Percentiles rank a stretch among this genome's conserved stretches.
Evolutionary conservation across 2,113 vertebrate genomes (phyloP).

Genomic region (Elephantulus edwardii): DNA sequence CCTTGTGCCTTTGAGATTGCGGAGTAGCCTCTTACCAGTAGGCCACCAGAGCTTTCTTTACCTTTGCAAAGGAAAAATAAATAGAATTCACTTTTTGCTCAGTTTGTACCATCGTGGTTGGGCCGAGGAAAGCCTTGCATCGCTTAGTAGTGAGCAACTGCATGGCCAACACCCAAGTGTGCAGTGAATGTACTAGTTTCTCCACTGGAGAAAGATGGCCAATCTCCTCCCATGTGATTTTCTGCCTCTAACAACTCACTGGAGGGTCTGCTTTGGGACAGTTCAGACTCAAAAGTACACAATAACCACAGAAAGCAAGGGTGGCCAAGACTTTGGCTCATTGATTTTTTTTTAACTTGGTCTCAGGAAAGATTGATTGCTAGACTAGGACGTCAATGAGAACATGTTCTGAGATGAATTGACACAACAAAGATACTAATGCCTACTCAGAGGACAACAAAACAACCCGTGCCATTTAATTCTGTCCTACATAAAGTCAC

Average conservation of each 20-base stretch:
- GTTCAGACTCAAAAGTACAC: no score
- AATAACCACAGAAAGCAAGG: no score
- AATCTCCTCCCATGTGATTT: no score
- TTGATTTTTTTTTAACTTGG: background rate
- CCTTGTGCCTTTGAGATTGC: no score
- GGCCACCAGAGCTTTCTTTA: no score
- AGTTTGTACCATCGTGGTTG: background rate
- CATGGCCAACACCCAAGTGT: no score
- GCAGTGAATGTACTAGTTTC: no score
- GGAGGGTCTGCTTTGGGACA: no score
- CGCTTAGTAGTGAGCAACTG: no score
- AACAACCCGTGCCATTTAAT: background rate
- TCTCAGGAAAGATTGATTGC: background rate
- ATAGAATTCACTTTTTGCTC: background rate
- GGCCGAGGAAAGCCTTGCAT: background rate
- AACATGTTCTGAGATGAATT: background rate
- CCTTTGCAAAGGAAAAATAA: background rate
- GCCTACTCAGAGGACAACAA: background rate
- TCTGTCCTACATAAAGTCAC: background rate
- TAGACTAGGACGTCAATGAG: background rate
- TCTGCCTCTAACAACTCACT: no score
- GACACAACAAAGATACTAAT: background rate
- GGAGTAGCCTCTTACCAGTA: no score
- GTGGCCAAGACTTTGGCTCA: background rate
- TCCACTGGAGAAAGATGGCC: no score